A percentile compares a stretch with the other conserved stretches of the same genome.
These are phyloP conservation scores for Falcunculus frontatus DNA, from an alignment of 2,113 vertebrate genomes.

Conservation along the genomic window DNA sequence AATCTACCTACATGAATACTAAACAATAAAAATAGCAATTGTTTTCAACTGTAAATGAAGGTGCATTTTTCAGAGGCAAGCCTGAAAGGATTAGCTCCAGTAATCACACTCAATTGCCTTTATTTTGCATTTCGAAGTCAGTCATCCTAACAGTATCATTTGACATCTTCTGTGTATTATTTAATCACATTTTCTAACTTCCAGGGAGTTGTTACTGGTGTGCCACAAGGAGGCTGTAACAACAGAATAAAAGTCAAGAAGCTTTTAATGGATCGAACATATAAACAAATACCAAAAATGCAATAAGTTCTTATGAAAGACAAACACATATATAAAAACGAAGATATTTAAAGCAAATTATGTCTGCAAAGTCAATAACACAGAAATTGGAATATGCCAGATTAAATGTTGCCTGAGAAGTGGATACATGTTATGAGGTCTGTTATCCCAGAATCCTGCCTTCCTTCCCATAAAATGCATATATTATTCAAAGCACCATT, in stretches of 20 bases:
- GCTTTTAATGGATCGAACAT: background rate
- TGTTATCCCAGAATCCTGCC: background rate
- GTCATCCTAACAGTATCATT: slow-evolving; percentile 54
- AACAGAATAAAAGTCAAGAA: slow-evolving; percentile 26
- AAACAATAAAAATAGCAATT: slow-evolving; percentile 49
- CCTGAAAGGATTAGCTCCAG: slow-evolving; percentile 61
- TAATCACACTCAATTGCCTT: slow-evolving; percentile 61
- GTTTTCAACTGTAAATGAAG: slow-evolving; percentile 62
- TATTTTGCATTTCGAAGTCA: slow-evolving; percentile 62
- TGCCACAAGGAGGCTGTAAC: slow-evolving; percentile 13
- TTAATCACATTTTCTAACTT: slow-evolving; percentile 47
- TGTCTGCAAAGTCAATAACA: background rate
- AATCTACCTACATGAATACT: slow-evolving; percentile 45
- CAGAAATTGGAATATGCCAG: slow-evolving; percentile 22
- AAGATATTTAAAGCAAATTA: background rate
- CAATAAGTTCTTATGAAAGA: background rate
- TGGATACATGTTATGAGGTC: background rate
- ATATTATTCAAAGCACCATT: background rate
- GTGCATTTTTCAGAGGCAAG: slow-evolving; percentile 56
- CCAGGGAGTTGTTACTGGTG: background rate
- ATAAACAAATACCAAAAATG: background rate
- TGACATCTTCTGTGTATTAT: slow-evolving; percentile 53
- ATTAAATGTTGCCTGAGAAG: slow-evolving; percentile 28
- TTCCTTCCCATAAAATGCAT: background rate
- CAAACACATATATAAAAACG: background rate